A percentile compares a stretch with the other conserved stretches of the same genome.
Conservation (phyloP, 2,888 invertebrate species). For the Invenusta paracnida region DNA sequence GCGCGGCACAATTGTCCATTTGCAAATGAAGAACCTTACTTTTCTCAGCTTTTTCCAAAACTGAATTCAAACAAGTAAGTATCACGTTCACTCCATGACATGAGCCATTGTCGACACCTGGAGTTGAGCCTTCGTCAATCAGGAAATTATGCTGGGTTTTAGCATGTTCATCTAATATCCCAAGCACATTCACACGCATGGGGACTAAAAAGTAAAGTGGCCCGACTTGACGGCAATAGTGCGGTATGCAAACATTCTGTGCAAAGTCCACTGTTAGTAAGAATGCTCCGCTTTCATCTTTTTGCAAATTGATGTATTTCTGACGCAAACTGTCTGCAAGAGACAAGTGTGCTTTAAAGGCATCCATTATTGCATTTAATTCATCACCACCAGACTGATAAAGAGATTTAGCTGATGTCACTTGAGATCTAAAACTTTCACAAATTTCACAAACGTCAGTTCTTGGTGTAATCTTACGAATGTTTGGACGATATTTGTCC, state of each 20-base stretch:
- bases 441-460: neutral
- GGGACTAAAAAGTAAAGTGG: slow-evolving; percentile 23
- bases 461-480: neutral
- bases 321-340: neutral
- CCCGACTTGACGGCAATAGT: slow-evolving; percentile 19
- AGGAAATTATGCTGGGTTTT: slow-evolving; percentile 10
- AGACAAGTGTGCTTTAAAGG: neutral
- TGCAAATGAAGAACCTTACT: neutral
- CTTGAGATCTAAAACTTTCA: neutral
- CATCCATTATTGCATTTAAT: neutral
- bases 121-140: slow-evolving; percentile 22
- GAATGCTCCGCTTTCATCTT: neutral
- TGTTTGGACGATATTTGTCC: neutral
- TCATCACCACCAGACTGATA: neutral
- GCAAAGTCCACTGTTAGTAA: slow-evolving; percentile 18
- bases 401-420: neutral
- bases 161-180: slow-evolving; percentile 19
- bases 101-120: neutral
- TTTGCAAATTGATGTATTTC: neutral
- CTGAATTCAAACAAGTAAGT: neutral
- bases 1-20: slow-evolving; percentile 27
- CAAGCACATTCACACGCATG: neutral
- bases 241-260: slow-evolving; percentile 11
- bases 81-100: slow-evolving; percentile 16
- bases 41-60: neutral